phyloP scores from a whole-genome alignment of 2,113 vertebrate genomes.

The Embiotoca jacksoni region DNA sequence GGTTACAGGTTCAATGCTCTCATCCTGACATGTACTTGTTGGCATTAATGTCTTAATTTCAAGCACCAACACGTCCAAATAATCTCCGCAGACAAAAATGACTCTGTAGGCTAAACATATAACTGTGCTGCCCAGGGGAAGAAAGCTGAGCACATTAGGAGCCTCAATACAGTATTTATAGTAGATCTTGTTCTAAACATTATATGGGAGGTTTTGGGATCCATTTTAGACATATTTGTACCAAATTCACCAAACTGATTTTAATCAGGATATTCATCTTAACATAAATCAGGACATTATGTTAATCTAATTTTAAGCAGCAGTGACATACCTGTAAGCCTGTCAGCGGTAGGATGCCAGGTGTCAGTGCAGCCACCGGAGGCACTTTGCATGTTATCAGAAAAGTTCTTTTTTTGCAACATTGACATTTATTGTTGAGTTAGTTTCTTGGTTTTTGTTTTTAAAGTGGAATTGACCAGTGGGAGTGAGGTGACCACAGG shows the following conservation, averaged over 20 bases:
- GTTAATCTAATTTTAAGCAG: conserved; percentile 5
- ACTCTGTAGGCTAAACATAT: not conserved
- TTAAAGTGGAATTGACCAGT: not conserved
- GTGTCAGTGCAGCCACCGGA: conserved; percentile 33
- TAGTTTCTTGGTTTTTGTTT: not conserved
- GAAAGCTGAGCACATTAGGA: not conserved
- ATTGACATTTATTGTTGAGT: not conserved
- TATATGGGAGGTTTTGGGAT: not conserved
- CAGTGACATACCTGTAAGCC: not conserved
- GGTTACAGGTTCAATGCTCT: not conserved
- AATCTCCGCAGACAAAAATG: not conserved
- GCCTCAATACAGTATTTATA: not conserved
- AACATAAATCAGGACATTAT: not conserved
- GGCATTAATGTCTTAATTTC: conserved; percentile 24
- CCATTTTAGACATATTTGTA: not conserved
- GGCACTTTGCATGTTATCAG: conserved; percentile 43
- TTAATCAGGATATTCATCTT: not conserved
- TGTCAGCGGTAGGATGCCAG: conserved; percentile 19
- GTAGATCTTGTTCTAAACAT: too few species aligned
- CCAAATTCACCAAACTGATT: not conserved
- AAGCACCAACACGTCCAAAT: conserved; percentile 15
- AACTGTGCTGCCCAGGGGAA: not conserved
- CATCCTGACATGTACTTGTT: conserved; percentile 18
- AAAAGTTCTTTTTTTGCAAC: conserved; percentile 11
- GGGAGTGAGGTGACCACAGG: not conserved